phyloP scores from a whole-genome alignment of 2,797 vertebrate species.

The Sebastes vulpes region DNA sequence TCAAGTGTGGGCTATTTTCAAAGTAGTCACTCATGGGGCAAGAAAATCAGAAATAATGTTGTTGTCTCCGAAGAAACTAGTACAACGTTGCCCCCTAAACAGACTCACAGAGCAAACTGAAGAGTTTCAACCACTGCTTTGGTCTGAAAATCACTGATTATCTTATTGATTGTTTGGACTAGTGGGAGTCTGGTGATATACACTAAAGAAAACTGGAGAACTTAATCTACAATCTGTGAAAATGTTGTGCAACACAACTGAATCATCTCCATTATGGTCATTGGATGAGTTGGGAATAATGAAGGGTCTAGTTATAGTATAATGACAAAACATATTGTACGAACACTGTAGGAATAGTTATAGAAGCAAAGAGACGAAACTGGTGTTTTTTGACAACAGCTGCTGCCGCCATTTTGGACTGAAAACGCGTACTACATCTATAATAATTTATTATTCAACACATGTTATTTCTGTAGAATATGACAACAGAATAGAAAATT shows the following conservation, averaged over 20 bases:
- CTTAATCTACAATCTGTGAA: not conserved
- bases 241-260: not conserved
- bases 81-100: rapidly evolving
- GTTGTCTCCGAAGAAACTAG: not conserved
- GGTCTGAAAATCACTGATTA: not conserved
- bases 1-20: not conserved
- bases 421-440: too few species aligned
- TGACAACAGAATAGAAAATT: too few species aligned
- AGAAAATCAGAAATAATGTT: not conserved
- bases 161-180: not conserved
- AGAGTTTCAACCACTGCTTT: not conserved
- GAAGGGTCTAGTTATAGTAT: not conserved
- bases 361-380: too few species aligned
- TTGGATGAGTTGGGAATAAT: not conserved
- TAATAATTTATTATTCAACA: too few species aligned
- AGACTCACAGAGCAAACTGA: not conserved
- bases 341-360: not conserved
- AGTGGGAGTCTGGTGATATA: not conserved
- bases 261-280: not conserved
- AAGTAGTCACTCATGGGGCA: not conserved
- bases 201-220: not conserved
- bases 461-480: rapidly evolving
- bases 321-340: not conserved
- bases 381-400: too few species aligned
- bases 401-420: too few species aligned